Conservation (phyloP, 1,140 invertebrate species). For the Aphelenchoides fujianensis region DNA sequence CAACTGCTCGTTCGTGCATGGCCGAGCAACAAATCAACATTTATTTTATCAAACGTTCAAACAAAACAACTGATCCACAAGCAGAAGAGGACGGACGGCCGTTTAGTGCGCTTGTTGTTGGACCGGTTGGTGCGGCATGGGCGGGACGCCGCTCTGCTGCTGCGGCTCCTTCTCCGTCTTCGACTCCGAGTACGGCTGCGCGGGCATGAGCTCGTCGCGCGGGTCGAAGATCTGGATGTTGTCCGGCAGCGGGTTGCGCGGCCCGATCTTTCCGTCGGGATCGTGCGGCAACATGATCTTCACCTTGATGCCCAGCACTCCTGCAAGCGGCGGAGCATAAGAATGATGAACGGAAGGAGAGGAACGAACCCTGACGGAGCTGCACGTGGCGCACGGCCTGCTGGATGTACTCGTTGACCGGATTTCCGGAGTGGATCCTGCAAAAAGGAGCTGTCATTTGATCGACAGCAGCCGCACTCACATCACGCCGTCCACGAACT, state of each 20-base stretch:
- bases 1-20: neutral
- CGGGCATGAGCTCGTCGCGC: conserved; percentile 42
- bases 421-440: conserved; percentile 92
- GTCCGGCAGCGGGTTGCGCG: conserved; percentile 92
- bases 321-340: conserved; percentile 60
- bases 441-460: too few relatives aligned
- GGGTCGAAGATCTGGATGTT: conserved; percentile 63
- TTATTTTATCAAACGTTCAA: conserved; percentile 15
- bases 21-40: conserved; percentile 12
- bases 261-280: conserved; percentile 90
- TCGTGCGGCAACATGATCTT: conserved; percentile 99
- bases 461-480: neutral
- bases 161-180: conserved; percentile 23
- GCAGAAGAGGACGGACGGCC: too few relatives aligned
- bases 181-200: conserved; percentile 58
- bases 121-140: conserved; percentile 2
- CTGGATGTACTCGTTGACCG: conserved; percentile 95
- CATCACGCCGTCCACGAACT: conserved; percentile 99
- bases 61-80: conserved; percentile 16
- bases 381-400: conserved; percentile 94
- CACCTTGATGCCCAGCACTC: conserved; percentile 84
- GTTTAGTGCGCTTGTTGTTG: conserved; percentile 10
- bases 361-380: conserved; percentile 76
- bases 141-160: conserved; percentile 23
- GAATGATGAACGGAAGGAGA: neutral